Conservation (phyloP, 2,797 vertebrate genomes). For the Dermochelys coriacea region DNA sequence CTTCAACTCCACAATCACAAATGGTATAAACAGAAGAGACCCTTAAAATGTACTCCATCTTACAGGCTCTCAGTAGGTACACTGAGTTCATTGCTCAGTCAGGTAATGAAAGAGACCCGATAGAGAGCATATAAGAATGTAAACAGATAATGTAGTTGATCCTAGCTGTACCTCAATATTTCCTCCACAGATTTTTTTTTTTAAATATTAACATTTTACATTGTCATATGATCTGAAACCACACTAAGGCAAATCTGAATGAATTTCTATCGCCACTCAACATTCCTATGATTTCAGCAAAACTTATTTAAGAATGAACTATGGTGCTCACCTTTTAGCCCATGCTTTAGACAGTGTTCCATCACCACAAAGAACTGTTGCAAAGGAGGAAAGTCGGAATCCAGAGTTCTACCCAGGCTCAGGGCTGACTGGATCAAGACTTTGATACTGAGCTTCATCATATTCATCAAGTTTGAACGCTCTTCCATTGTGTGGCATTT, state of each 20-base stretch:
- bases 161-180: neutral
- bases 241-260: rapidly evolving
- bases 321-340: constrained; percentile 90
- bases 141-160: neutral
- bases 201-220: rapidly evolving
- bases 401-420: constrained; percentile 93
- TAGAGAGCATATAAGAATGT: no score
- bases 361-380: constrained; percentile 98
- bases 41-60: neutral
- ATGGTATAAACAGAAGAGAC: neutral
- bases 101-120: neutral
- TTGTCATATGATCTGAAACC: neutral
- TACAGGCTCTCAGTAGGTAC: neutral
- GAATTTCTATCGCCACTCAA: rapidly evolving
- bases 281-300: neutral
- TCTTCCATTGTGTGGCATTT: constrained; percentile 91
- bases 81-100: rapidly evolving
- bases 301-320: neutral
- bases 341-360: constrained; percentile 98
- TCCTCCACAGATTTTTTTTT: neutral
- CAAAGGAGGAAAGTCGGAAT: constrained; percentile 93
- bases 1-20: neutral
- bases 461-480: constrained; percentile 94
- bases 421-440: constrained; percentile 95
- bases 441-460: constrained; percentile 98